These are phyloP conservation scores for Leptodactylus fallax DNA, from an alignment of 2,797 vertebrate genomes.

Conservation along the genomic window DNA sequence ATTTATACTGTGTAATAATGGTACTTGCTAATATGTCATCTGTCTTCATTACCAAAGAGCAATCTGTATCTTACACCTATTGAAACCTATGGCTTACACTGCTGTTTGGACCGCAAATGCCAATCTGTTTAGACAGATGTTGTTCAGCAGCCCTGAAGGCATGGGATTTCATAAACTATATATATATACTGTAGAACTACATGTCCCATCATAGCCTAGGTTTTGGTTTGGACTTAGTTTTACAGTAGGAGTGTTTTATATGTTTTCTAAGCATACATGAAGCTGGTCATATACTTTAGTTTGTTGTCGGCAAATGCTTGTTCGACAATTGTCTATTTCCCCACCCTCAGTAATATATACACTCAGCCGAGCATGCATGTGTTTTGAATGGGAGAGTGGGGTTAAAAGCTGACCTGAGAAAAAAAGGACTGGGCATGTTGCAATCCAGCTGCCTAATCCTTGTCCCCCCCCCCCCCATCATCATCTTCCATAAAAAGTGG, in stretches of 20 bases:
- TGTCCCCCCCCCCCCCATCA: too few species aligned
- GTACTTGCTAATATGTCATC: constrained; percentile 46
- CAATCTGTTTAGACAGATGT: too few species aligned
- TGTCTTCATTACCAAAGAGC: constrained; percentile 57
- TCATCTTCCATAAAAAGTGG: too few species aligned
- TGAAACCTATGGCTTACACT: background rate
- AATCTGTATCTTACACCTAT: constrained; percentile 6
- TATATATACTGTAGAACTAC: background rate
- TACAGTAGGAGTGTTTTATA: background rate
- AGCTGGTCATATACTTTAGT: too few species aligned
- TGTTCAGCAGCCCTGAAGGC: background rate
- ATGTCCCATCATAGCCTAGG: background rate
- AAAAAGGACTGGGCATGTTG: too few species aligned
- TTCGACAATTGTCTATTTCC: too few species aligned
- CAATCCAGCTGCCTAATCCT: too few species aligned
- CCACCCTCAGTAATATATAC: too few species aligned
- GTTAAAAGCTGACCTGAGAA: too few species aligned
- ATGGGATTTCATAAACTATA: background rate
- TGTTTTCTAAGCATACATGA: background rate
- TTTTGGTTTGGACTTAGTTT: background rate
- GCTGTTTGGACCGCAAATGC: background rate
- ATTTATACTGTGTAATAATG: constrained; percentile 52
- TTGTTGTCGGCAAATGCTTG: too few species aligned
- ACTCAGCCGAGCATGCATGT: too few species aligned
- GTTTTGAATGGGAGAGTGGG: too few species aligned